A percentile compares a stretch with the other conserved stretches of the same genome.
Conservation (phyloP, 2,888 invertebrate genomes). For the Oscheius sp. region DNA sequence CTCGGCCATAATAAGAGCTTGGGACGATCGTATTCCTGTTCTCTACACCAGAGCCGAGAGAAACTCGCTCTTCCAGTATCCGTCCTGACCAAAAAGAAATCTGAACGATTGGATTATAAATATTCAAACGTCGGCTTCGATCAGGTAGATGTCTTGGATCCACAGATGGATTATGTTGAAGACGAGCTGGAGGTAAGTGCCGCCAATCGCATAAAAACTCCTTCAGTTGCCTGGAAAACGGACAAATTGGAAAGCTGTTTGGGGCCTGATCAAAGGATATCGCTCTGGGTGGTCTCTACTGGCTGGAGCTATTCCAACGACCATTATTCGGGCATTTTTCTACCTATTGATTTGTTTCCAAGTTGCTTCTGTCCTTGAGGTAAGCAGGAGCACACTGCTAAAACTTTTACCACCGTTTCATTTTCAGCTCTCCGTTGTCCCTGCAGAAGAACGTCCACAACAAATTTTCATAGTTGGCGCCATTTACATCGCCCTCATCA, state of each 20-base stretch:
- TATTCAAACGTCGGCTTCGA: conserved; percentile 47
- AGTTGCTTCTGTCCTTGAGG: conserved; percentile 69
- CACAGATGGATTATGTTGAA: background rate
- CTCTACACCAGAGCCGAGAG: conserved; percentile 60
- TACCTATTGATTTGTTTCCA: conserved; percentile 70
- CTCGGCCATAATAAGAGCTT: conserved; percentile 62
- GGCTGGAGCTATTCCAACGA: conserved; percentile 64
- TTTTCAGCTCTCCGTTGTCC: conserved; percentile 61
- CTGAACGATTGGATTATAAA: conserved; percentile 56
- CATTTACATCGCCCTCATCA: conserved; percentile 68
- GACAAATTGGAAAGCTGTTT: conserved; percentile 46
- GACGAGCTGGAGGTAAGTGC: conserved; percentile 20
- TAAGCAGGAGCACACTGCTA: no score
- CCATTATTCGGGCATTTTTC: conserved; percentile 67
- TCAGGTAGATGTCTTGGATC: conserved; percentile 36
- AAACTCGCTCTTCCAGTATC: conserved; percentile 62
- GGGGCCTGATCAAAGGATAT: conserved; percentile 59
- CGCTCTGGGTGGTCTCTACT: conserved; percentile 54
- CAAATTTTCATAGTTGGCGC: conserved; percentile 66
- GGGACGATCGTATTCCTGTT: conserved; percentile 71
- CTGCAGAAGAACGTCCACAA: conserved; percentile 56
- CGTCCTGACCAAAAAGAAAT: conserved; percentile 68
- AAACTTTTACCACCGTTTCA: background rate
- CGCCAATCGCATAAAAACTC: background rate
- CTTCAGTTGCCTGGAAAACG: conserved; percentile 51